Evolutionary conservation across 2,113 vertebrate genomes (phyloP).

Genomic region (Sterrhoptilus dennistouni): DNA sequence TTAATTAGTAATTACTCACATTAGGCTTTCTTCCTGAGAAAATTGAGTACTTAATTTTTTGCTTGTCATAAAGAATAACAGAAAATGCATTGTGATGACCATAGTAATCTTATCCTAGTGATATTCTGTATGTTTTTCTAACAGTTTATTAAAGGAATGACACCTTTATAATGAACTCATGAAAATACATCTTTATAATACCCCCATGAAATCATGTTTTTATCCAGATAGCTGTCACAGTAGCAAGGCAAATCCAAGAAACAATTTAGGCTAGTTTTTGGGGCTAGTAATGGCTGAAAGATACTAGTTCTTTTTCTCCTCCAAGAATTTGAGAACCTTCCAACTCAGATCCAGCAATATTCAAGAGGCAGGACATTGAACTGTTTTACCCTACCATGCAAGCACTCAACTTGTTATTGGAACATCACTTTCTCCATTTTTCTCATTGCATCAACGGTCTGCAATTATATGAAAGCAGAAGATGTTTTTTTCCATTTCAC

Average conservation of each 20-base stretch:
- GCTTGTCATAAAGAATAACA: not conserved
- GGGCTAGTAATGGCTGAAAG: not conserved
- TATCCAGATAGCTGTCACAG: not conserved
- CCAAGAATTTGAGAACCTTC: not conserved
- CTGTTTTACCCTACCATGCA: not conserved
- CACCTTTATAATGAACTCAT: not conserved
- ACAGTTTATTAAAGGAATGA: not conserved
- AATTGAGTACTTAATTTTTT: not conserved
- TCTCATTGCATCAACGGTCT: not conserved
- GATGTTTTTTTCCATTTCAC: not conserved
- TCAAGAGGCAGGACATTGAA: not conserved
- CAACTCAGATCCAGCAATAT: not conserved
- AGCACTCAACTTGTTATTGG: not conserved
- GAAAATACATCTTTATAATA: not conserved
- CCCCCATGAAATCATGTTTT: not conserved
- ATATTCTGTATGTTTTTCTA: not conserved
- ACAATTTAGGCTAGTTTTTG: accelerated
- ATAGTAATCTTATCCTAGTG: not conserved
- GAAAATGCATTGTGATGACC: not conserved
- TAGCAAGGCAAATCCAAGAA: not conserved
- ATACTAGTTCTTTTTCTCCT: not conserved
- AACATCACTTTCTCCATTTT: not conserved
- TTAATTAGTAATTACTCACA: not conserved
- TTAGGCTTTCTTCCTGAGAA: not conserved
- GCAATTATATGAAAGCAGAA: not conserved